Evolutionary conservation across 2,888 invertebrate species (phyloP), one percentile per base, ranked within the genome.

Genomic region (Drosophila parthenogenetica): DNA sequence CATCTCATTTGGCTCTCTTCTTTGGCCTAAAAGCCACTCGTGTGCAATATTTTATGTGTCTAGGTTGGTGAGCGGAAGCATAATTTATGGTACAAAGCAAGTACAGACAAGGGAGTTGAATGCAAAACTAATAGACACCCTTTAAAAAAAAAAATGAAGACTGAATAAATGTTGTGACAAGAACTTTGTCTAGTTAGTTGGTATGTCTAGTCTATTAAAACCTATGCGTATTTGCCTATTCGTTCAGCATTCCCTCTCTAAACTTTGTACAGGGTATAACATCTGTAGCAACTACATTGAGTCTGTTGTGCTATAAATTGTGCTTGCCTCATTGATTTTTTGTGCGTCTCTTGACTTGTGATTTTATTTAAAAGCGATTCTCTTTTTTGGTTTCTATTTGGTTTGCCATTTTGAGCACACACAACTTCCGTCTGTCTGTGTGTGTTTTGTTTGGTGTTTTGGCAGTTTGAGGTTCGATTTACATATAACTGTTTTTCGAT

Each of bases 1-100:
- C 22, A 49, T 40, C 57, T 57, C 46, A 57, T 57, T 49, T 32
- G 54, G 22, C 45, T 14, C 19, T 39, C 19, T 8, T 14, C 55
- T 67, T 76, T 76, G 61, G 70, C 60, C 69, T 63, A 68, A 73
- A 75, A 76, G 71, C 73, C 67, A 77, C 73, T 80, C 82, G 71
- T 84, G 72, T 82, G 71, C 71, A 63, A 79, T 81, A 81, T 83
- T 83, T 83, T 73, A 83, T 81, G 82, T 58, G 54, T 22, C 73
- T 65, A 37, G 55, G 43, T n/a, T 37, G 67, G 39, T 59, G 48
- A 32, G 64, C 37, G n/a, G 10, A 32, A 32, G 54, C 60, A 71
- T 82, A 82, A 84, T 81, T 82, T 84, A 82, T 84, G 54, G 69
- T 64, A 62, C 43, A 49, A 40, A 49, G 29, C 3, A 0, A 1